These are phyloP conservation scores for Azorinus chamasolen DNA, from an alignment of 2,888 invertebrate species.

Conservation along the genomic window DNA sequence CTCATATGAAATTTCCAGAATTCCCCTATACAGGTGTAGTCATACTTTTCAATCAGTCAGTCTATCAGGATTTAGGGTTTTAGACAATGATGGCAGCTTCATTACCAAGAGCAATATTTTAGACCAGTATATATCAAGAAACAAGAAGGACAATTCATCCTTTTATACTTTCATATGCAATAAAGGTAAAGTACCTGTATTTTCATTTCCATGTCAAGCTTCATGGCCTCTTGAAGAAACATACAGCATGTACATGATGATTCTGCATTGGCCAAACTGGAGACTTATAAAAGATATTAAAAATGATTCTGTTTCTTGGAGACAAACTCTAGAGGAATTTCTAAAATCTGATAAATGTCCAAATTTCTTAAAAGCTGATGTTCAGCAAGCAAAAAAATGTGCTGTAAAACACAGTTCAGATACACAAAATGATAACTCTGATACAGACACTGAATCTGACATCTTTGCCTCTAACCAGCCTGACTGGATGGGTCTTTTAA, in stretches of 20 bases:
- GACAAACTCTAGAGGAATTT: constrained; percentile 38
- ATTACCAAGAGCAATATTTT: constrained; percentile 3
- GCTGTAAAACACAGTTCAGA: too few relatives aligned
- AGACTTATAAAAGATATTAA: constrained; percentile 57
- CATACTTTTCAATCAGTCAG: constrained; percentile 59
- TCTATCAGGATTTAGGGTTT: constrained; percentile 49
- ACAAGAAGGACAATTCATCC: too few relatives aligned
- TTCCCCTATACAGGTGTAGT: constrained; percentile 56
- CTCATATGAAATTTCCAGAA: constrained; percentile 50
- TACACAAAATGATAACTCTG: too few relatives aligned
- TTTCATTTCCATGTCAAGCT: constrained; percentile 10
- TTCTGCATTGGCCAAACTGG: constrained; percentile 68
- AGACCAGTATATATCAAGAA: constrained; percentile 36
- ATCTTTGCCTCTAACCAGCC: too few relatives aligned
- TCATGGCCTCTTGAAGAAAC: constrained; percentile 58
- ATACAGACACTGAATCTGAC: too few relatives aligned
- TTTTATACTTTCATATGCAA: too few relatives aligned
- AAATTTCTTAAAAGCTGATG: too few relatives aligned
- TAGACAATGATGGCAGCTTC: constrained; percentile 36
- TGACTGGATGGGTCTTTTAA: too few relatives aligned
- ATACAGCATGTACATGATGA: constrained; percentile 45
- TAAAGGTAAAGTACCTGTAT: constrained; percentile 8
- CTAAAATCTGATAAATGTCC: constrained; percentile 36
- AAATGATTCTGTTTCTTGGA: constrained; percentile 41
- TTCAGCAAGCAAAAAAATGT: too few relatives aligned